Base-by-base conservation (phyloP, 2,888 invertebrate genomes). In the Synanthedon myopaeformis region DNA sequence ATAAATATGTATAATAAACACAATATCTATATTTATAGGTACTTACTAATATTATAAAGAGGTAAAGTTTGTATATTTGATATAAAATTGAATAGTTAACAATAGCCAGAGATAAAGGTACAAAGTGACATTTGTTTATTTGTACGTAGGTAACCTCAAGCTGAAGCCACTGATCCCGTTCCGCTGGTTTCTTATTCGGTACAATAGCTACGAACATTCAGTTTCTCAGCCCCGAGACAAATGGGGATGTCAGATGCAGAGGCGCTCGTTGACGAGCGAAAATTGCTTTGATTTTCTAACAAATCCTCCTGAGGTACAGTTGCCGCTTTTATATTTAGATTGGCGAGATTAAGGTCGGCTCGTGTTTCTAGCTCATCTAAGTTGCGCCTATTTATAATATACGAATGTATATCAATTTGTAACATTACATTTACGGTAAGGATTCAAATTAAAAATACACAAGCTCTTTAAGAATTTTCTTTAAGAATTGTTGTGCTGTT, bases 241-340 rank as follows among this genome's bases (percentile, higher is more conserved):
- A 76, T 76, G 70, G 70, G 67, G 61, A 69, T 70, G 77, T 78
- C 76, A 76, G 65, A 62, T 68, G 61, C 76, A 78, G 69, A 58
- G 61, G 59, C 61, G 61, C 62, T 62, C 62, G 61, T 63, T 76
- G 76, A 78, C 73, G 72, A 72, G 69, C 69, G 72, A 66, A 72
- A 76, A 76, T 76, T 70, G 74, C 72, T 76, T 72, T 70, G 76
- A 76, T 78, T 77, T 69, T 66, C 71, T 64, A 67, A 68, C 70
- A 71, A 74, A 69, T 70, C 65, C 63, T 60, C 55, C 55, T 35
- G 57, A 65, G 64, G 59, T 63, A 72, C 66, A 65, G 67, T 67
- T 65, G 61, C 60, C 61, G 56, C 61, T 61, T 65, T 63, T 61
- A 61, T 62, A 64, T 62, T 67, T 58, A 64, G 59, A 62, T 60